A percentile compares a stretch with the other conserved stretches of the same genome.
phyloP scores from a whole-genome alignment of 1,140 invertebrate genomes.

The Orius insidiosus region DNA sequence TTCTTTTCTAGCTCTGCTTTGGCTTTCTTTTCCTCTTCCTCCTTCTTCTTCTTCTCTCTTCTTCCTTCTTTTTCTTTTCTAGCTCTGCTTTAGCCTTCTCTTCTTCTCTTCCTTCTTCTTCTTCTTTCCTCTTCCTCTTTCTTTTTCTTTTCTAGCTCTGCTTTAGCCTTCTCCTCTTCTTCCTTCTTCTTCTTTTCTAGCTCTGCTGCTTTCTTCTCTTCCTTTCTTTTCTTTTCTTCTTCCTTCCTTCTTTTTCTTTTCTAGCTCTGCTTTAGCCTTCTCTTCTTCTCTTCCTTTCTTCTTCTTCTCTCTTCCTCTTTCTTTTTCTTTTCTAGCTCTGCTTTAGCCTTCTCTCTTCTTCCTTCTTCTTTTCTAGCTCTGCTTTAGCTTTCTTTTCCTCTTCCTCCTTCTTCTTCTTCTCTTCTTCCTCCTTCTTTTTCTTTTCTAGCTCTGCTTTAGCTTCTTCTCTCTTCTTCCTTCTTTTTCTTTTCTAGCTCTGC shows the following conservation, averaged over 20 bases:
- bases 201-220: background rate
- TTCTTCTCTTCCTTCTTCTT: background rate
- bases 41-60: background rate
- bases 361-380: background rate
- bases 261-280: background rate
- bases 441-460: background rate
- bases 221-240: background rate
- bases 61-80: too few relatives aligned
- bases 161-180: background rate
- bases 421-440: constrained; percentile 2
- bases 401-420: constrained; percentile 1
- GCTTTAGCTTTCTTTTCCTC: background rate
- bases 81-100: background rate
- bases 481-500: constrained; percentile 1
- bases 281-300: background rate
- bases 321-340: constrained; percentile 8
- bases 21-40: background rate
- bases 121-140: background rate
- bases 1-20: constrained; percentile 6
- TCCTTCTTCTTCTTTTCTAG: background rate
- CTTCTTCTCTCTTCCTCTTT: constrained; percentile 7
- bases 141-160: background rate
- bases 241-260: constrained; percentile 3
- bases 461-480: constrained; percentile 1
- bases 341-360: background rate